These are phyloP conservation scores for Heteromyza rotundicornis DNA, from an alignment of 2,888 invertebrate genomes.

Conservation along the genomic window DNA sequence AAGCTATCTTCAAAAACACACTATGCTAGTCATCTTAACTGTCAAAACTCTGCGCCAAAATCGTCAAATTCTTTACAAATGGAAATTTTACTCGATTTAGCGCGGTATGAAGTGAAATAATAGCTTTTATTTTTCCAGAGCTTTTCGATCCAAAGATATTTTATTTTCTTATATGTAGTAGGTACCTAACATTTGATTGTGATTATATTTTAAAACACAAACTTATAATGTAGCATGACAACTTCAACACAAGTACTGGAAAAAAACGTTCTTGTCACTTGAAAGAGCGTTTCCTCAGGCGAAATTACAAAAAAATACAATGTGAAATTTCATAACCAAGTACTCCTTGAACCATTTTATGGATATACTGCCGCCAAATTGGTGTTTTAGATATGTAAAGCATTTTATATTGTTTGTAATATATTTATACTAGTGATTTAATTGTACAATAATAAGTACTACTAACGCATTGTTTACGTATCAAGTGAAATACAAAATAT, in stretches of 20 bases:
- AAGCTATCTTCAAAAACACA: too few species aligned
- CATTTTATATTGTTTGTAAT: constrained; percentile 13
- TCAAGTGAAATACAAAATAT: constrained; percentile 19
- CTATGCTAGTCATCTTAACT: too few species aligned
- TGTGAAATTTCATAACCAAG: constrained; percentile 13
- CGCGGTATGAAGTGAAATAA: too few species aligned
- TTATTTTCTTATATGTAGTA: neutral
- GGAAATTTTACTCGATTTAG: too few species aligned
- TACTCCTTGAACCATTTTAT: neutral
- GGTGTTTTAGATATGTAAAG: constrained; percentile 5
- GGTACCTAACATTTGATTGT: too few species aligned
- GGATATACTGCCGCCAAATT: constrained; percentile 6
- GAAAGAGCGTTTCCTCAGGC: neutral
- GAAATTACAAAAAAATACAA: constrained; percentile 3
- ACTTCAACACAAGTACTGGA: too few species aligned
- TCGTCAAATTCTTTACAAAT: too few species aligned
- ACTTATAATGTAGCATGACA: too few species aligned
- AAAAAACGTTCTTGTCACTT: neutral
- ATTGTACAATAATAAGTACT: constrained; percentile 9
- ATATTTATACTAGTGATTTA: constrained; percentile 13
- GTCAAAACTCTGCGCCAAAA: too few species aligned
- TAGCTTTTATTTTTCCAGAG: constrained; percentile 1
- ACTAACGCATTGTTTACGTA: constrained; percentile 10
- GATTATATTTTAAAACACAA: too few species aligned
- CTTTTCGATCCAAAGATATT: constrained; percentile 18